These are phyloP conservation scores for Myrmophylax atrothorax DNA, from an alignment of 2,113 vertebrate species.

Conservation along the genomic window DNA sequence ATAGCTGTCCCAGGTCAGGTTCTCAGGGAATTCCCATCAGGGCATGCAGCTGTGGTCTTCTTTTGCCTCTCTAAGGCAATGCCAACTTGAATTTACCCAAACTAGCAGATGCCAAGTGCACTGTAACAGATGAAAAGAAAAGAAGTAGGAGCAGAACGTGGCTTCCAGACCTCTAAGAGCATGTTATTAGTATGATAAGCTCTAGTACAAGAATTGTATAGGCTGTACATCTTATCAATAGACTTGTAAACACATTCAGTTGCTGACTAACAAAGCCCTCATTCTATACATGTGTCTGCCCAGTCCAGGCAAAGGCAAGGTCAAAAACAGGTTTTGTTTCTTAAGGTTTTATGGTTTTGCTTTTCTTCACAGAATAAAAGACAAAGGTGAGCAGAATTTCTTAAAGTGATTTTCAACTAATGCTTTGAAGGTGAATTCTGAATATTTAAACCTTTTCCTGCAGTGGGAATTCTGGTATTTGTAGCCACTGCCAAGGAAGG, in stretches of 20 bases:
- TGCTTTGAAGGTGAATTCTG: slow-evolving; percentile 62
- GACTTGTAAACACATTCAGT: slow-evolving; percentile 2
- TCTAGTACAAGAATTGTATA: neutral
- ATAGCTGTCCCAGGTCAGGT: neutral
- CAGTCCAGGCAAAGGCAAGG: slow-evolving; percentile 18
- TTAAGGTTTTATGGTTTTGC: slow-evolving; percentile 10
- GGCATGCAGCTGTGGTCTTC: neutral
- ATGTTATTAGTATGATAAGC: neutral
- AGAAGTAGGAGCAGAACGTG: neutral
- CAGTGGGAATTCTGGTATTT: slow-evolving; percentile 67
- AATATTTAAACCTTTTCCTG: slow-evolving; percentile 60
- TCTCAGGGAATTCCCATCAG: neutral
- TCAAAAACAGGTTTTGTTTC: slow-evolving; percentile 26
- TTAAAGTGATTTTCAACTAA: slow-evolving; percentile 60
- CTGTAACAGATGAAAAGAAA: neutral
- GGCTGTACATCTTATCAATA: neutral
- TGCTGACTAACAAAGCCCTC: slow-evolving; percentile 13
- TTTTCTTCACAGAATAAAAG: slow-evolving; percentile 63
- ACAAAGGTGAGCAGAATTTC: slow-evolving; percentile 24
- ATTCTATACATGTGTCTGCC: neutral
- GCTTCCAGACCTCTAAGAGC: neutral
- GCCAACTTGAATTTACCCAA: neutral
- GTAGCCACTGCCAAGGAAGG: slow-evolving; percentile 41
- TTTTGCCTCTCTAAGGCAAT: neutral
- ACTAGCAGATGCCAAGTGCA: neutral